A percentile compares a stretch with the other conserved stretches of the same genome.
phyloP scores from a whole-genome alignment of 92 coral and sea anemone species.

The Phenganax stokvisi region DNA sequence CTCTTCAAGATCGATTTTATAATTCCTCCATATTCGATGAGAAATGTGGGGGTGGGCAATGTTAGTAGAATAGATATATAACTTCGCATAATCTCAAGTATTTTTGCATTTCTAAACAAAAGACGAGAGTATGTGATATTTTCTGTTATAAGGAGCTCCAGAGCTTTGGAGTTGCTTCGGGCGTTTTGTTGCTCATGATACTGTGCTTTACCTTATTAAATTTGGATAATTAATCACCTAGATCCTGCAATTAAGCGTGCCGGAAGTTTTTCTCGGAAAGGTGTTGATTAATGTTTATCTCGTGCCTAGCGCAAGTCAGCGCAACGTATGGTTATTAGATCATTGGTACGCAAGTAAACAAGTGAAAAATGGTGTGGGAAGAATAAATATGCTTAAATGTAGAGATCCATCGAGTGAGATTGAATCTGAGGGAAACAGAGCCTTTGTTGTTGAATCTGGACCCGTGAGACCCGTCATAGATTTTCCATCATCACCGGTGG shows the following conservation, averaged over 20 bases:
- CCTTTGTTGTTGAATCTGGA: conserved; percentile 23
- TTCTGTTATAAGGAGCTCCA: too few relatives aligned
- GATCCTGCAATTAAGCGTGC: neutral
- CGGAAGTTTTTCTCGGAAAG: neutral
- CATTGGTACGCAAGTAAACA: neutral
- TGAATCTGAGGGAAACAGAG: conserved; percentile 19
- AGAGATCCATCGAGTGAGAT: conserved; percentile 24
- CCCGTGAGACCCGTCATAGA: conserved; percentile 17
- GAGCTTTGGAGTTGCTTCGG: too few relatives aligned
- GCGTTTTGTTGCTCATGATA: neutral
- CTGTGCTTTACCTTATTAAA: neutral
- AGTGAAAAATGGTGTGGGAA: neutral
- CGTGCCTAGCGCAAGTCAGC: neutral
- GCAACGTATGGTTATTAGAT: neutral
- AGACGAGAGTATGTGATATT: too few relatives aligned
- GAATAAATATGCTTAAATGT: neutral
- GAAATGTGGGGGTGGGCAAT: conserved; percentile 1
- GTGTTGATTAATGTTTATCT: neutral
- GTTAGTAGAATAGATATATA: neutral
- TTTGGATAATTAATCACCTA: neutral
- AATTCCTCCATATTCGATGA: conserved; percentile 1
- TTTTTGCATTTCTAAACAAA: neutral
- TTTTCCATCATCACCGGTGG: conserved; percentile 4
- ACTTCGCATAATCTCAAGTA: neutral
- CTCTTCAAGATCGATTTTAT: neutral